Evolutionary conservation across 92 coral and sea anemone genomes (phyloP), one percentile per base, ranked within the genome.

Genomic region (Epizoanthus ramosus): DNA sequence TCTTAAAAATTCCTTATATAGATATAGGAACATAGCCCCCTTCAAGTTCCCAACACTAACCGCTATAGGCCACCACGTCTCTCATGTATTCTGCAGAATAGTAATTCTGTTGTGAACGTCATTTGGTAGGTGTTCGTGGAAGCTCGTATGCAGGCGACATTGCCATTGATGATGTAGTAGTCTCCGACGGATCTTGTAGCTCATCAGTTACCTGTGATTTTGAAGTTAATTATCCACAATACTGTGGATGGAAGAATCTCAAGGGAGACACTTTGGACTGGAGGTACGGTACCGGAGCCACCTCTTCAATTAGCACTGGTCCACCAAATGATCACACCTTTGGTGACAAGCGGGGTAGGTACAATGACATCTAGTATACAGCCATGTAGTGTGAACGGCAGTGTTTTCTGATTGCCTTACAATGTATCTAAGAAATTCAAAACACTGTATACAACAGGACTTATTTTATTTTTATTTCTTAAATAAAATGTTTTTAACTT

Each of bases 311-410:
- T 28, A 59, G 84, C 61, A 95, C 98, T 13, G 98, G 98, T 22
- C 98, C 98, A 43, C 63, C 89, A 23, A 91, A 85, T 73, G 98
- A 95, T 59, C 98, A 95, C 90, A 95, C 98, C 15, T 87, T 95
- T 52, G 95, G 98, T 7, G 94, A 95, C 64, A 43, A 84, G 31
- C 88, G 94, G 89, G 98, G 98, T 91, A 79, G 35, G 23, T n/a
- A 52, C 54, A 17, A 17, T 2, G 23, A 39, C 16, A 25, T n/a
- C n/a, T n/a, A n/a, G n/a, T n/a, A n/a, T 41, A 5, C 57, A 6
- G 33, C 22, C 2, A 37, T 37, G 43, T 37, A 37, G 43, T 37
- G 43, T 37, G 43, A 37, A 6, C 43, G 43, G 43, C 43, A 37
- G 43, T 37, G 43, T 28, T 28, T 28, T 28, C 31, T 28, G 31